Evolutionary conservation across 2,797 vertebrate species (phyloP).

Genomic region (Ataeniobius toweri): DNA sequence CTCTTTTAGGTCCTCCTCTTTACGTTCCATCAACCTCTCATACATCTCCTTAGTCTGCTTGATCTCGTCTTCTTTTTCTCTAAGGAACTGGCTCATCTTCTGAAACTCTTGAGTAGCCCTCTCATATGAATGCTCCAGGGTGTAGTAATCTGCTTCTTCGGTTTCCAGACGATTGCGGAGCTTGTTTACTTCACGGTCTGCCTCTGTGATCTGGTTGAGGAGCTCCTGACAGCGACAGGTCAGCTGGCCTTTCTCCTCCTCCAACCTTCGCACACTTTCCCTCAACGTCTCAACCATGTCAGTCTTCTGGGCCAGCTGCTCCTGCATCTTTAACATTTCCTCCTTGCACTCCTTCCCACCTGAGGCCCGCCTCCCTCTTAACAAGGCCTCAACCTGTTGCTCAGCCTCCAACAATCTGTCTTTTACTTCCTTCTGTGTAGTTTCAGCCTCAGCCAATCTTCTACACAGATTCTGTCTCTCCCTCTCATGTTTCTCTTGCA

Average conservation of each 20-base stretch:
- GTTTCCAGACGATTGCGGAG: slow-evolving; percentile 84
- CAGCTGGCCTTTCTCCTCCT: slow-evolving; percentile 86
- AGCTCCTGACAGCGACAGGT: slow-evolving; percentile 91
- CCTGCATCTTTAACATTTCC: slow-evolving; percentile 86
- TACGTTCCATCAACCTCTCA: slow-evolving; percentile 85
- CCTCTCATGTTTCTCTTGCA: slow-evolving; percentile 88
- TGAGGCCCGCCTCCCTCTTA: slow-evolving; percentile 83
- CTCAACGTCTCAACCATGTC: slow-evolving; percentile 84
- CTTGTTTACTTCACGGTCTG: slow-evolving; percentile 86
- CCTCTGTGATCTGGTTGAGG: slow-evolving; percentile 86
- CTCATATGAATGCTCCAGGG: slow-evolving; percentile 85
- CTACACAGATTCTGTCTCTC: slow-evolving; percentile 87
- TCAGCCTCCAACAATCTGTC: slow-evolving; percentile 85
- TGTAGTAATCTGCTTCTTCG: slow-evolving; percentile 87
- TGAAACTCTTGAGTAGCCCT: slow-evolving; percentile 87
- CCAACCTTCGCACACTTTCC: slow-evolving; percentile 85
- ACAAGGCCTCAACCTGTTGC: slow-evolving; percentile 87
- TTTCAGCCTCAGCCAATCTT: slow-evolving; percentile 87
- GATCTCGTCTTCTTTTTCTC: slow-evolving; percentile 91
- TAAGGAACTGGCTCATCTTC: slow-evolving; percentile 84
- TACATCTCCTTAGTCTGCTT: slow-evolving; percentile 87
- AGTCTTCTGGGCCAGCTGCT: slow-evolving; percentile 84
- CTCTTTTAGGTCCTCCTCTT: slow-evolving; percentile 89
- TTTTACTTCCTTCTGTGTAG: slow-evolving; percentile 82
- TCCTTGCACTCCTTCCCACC: slow-evolving; percentile 80